These are phyloP conservation scores for Chroicocephalus ridibundus DNA, from an alignment of 2,113 vertebrate genomes.

Conservation along the genomic window DNA sequence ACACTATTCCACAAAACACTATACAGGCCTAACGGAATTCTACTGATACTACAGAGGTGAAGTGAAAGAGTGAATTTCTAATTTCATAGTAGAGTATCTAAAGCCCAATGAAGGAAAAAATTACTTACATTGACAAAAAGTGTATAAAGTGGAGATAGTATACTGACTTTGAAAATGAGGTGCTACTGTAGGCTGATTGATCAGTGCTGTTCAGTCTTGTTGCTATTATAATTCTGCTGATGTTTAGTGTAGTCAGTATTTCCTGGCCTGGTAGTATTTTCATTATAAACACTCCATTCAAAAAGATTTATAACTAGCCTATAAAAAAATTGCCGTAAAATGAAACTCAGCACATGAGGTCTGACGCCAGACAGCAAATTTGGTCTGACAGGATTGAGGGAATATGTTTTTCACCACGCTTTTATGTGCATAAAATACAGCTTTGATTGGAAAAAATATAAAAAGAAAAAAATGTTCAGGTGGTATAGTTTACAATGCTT, in stretches of 20 bases:
- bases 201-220: neutral
- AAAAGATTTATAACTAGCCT: neutral
- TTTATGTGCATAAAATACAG: neutral
- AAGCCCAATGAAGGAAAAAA: neutral
- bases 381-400: neutral
- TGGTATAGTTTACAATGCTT: neutral
- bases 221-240: neutral
- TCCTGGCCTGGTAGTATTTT: neutral
- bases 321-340: conserved; percentile 11
- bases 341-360: neutral
- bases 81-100: neutral
- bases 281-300: conserved; percentile 17
- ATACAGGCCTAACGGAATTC: neutral
- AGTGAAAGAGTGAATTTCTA: neutral
- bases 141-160: neutral
- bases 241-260: neutral
- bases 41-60: neutral
- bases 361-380: conserved; percentile 10
- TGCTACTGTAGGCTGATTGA: neutral
- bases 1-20: neutral
- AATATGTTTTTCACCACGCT: neutral
- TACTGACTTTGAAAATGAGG: neutral
- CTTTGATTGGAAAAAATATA: neutral
- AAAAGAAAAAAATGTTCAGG: neutral
- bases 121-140: neutral